A percentile compares a stretch with the other conserved stretches of the same genome.
Conservation (phyloP, 1,140 invertebrate genomes). For the Xylocopa sonorina region DNA sequence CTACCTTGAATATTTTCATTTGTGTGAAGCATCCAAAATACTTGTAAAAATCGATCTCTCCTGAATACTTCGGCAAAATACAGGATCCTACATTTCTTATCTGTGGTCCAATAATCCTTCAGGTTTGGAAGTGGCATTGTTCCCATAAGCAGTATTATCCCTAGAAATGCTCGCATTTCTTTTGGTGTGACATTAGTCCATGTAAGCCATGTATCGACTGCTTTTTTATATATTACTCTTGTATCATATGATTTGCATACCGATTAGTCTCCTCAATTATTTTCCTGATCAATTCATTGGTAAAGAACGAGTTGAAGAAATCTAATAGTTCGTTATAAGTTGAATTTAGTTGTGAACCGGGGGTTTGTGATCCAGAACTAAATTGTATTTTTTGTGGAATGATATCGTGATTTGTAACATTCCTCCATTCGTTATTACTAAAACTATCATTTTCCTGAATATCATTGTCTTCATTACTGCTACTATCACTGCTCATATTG, state of each 20-base stretch:
- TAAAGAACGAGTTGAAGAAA: constrained; percentile 36
- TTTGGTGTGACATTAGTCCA: constrained; percentile 40
- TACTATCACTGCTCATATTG: constrained; percentile 30
- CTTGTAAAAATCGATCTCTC: constrained; percentile 29
- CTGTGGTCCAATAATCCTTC: constrained; percentile 21
- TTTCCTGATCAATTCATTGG: constrained; percentile 12
- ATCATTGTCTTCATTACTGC: constrained; percentile 18
- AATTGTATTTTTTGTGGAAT: constrained; percentile 39
- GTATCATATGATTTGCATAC: constrained; percentile 28
- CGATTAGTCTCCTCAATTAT: constrained; percentile 36
- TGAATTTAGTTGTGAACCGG: constrained; percentile 19
- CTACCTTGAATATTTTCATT: constrained; percentile 22
- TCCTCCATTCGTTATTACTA: not conserved
- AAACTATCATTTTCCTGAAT: constrained; percentile 18
- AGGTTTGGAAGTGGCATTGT: constrained; percentile 28
- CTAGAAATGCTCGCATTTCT: constrained; percentile 41
- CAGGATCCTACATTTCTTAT: constrained; percentile 17
- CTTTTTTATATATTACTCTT: constrained; percentile 9
- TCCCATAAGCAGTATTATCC: constrained; percentile 34
- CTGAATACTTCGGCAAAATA: constrained; percentile 40
- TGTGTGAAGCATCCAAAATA: constrained; percentile 41
- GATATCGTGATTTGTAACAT: constrained; percentile 24
- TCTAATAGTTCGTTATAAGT: constrained; percentile 16
- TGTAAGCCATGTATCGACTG: constrained; percentile 10
- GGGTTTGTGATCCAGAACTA: constrained; percentile 19